phyloP scores from a whole-genome alignment of 2,888 invertebrate genomes.

The Lysandra bellargus region DNA sequence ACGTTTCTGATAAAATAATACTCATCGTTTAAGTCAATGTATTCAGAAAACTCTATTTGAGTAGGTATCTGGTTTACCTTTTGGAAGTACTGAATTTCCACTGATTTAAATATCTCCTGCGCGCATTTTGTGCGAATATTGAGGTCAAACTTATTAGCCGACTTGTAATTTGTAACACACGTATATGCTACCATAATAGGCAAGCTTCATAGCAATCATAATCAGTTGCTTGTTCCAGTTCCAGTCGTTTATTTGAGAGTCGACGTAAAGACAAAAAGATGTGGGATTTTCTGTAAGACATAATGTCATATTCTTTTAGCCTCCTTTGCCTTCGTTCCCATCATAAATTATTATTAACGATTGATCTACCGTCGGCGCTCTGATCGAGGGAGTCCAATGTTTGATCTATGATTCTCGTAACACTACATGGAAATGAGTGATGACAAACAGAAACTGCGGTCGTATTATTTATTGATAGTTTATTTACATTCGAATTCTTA shows the following conservation, averaged over 20 bases:
- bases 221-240: background rate
- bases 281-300: too few species aligned
- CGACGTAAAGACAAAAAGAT: too few species aligned
- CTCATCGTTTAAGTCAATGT: too few species aligned
- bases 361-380: too few species aligned
- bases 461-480: slow-evolving; percentile 41
- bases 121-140: background rate
- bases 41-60: background rate
- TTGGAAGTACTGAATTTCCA: background rate
- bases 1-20: too few species aligned
- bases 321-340: too few species aligned
- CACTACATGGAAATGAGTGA: background rate
- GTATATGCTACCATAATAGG: background rate
- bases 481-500: slow-evolving; percentile 55
- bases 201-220: background rate
- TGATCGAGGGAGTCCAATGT: too few species aligned
- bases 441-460: slow-evolving; percentile 37
- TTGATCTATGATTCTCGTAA: too few species aligned
- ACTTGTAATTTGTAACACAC: background rate
- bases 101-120: background rate
- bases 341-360: too few species aligned
- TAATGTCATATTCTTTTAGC: background rate
- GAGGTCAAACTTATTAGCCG: background rate
- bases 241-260: background rate
- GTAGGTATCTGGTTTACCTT: too few species aligned